phyloP scores from a whole-genome alignment of 2,113 vertebrate species.

The Salvator merianae region DNA sequence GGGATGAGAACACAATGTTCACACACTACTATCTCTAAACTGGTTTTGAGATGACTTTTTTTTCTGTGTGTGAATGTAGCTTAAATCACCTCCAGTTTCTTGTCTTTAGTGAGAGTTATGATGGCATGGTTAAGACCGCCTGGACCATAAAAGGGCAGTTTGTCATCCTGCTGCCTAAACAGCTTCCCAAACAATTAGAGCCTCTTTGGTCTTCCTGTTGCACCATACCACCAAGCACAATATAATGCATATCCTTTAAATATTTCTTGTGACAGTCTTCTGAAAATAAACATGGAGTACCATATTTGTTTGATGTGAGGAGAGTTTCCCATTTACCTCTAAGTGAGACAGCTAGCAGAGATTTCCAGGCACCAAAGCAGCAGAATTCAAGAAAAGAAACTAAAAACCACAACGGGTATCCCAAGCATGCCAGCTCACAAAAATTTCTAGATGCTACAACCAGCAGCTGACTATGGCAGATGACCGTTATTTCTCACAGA shows the following conservation, averaged over 20 bases:
- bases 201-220: neutral
- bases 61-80: too few species aligned
- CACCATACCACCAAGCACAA: neutral
- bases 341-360: conserved; percentile 63
- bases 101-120: neutral
- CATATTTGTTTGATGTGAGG: conserved; percentile 51
- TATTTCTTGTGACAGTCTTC: conserved; percentile 1
- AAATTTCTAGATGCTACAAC: conserved; percentile 31
- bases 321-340: conserved; percentile 56
- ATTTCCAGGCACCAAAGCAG: conserved; percentile 55
- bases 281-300: conserved; percentile 53
- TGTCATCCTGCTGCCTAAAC: neutral
- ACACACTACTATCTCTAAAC: too few species aligned
- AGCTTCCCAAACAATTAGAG: neutral
- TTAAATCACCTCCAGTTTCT: neutral
- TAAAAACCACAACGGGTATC: conserved; percentile 45
- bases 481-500: rapidly evolving
- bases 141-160: neutral
- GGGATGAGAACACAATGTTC: too few species aligned
- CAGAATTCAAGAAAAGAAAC: conserved; percentile 41
- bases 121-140: neutral
- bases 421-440: neutral
- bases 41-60: too few species aligned
- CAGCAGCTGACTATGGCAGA: conserved; percentile 15
- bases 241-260: neutral